Evolutionary conservation across 2,888 invertebrate species (phyloP), one percentile per base, ranked within the genome.

Genomic region (Drosophila paramelanica): DNA sequence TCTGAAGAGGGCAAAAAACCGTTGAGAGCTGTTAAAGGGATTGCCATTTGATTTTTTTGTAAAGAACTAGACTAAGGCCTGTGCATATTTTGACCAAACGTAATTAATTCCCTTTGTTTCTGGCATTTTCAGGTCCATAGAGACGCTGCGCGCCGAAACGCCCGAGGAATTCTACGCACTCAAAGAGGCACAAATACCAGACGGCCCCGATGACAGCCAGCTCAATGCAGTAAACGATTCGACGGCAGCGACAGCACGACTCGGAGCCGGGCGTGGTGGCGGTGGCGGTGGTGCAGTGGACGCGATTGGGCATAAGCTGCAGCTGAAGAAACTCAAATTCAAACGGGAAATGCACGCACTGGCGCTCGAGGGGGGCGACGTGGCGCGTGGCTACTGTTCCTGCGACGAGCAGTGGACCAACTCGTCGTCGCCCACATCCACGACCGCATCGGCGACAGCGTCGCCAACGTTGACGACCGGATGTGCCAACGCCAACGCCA

Each of bases 351-450:
- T 82, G 60, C 90, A 91, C 56, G 87, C 89, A n/a, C 59, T 91
- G 57, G 88, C 91, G 4, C 56, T 91, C 58, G 91, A 91, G 69
- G 91, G 90, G 27, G 90, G 89, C 68, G 91, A 90, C 50, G 85
- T 86, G 60, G 89, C 90, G 20, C 83, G 90, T 20, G 91, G 91
- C 52, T 91, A 91, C 70, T 91, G 91, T 58, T 91, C 91, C 53
- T 91, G 91, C 65, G 91, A 91, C 59, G 91, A 91, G 69, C 91
- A 91, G 73, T 88, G 89, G 84, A 82, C 81, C n/a, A 74, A 81
- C 64, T 79, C 82, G 61, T 79, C 89, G 13, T 73, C 89, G 55
- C 81, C 88, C 69, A 77, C 84, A 59, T 83, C 89, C 51, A 71
- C 89, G 33, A 66, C 73, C 60, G 67, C 77, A 59, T 85, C 76